Conservation (phyloP, 2,797 vertebrate species). For the Poeciliopsis turneri region DNA sequence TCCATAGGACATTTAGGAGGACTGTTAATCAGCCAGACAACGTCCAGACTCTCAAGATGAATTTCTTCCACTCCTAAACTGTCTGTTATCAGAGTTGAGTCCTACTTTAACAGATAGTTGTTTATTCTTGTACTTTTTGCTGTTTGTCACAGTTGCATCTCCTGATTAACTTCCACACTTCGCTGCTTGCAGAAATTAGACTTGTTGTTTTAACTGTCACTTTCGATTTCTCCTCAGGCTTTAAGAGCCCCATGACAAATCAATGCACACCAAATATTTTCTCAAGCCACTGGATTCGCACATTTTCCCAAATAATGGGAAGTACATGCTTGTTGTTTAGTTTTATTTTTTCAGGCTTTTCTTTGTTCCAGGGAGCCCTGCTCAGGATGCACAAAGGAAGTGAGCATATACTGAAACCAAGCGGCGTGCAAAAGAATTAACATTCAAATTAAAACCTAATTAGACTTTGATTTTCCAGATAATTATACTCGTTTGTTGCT, state of each 20-base stretch:
- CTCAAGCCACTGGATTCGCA: constrained; percentile 55
- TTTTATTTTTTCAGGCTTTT: constrained; percentile 10
- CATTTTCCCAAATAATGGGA: constrained; percentile 55
- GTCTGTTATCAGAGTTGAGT: background rate
- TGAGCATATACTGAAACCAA: constrained; percentile 69
- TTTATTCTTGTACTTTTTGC: constrained; percentile 49
- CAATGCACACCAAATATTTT: constrained; percentile 61
- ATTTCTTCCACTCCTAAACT: background rate
- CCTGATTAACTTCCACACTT: constrained; percentile 73
- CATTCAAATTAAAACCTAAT: constrained; percentile 80
- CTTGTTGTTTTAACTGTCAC: constrained; percentile 75
- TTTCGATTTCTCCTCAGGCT: constrained; percentile 69
- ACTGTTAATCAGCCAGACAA: background rate
- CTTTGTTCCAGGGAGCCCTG: constrained; percentile 38
- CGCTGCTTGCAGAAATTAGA: constrained; percentile 69
- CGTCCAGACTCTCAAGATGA: background rate
- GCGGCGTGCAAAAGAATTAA: constrained; percentile 73
- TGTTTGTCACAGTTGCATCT: constrained; percentile 67
- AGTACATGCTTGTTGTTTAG: constrained; percentile 44
- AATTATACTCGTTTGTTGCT: constrained; percentile 74
- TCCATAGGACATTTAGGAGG: background rate
- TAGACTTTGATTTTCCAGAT: constrained; percentile 77
- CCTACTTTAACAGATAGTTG: constrained; percentile 17
- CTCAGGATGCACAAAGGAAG: constrained; percentile 46
- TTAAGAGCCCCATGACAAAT: constrained; percentile 73